Evolutionary conservation across 2,888 invertebrate species (phyloP).

Genomic region (Chymomyza fuscimana): DNA sequence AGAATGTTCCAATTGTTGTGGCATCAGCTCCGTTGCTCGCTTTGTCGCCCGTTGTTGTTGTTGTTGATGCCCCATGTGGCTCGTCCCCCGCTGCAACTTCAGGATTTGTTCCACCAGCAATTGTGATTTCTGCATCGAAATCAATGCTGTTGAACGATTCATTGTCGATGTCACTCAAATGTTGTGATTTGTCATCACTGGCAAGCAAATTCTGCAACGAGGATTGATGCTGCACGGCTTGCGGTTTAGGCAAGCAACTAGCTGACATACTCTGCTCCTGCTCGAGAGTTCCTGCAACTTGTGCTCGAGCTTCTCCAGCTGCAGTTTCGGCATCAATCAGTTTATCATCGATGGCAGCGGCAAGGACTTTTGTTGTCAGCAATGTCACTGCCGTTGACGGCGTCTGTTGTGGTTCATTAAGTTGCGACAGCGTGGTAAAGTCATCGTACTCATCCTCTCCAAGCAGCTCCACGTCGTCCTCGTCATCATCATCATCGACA

Average conservation of each 20-base stretch:
- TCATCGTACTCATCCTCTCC: constrained; percentile 74
- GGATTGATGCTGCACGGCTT: constrained; percentile 52
- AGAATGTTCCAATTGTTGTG: constrained; percentile 79
- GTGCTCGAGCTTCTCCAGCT: constrained; percentile 51
- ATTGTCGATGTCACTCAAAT: constrained; percentile 80
- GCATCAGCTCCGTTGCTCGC: constrained; percentile 44
- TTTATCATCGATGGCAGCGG: constrained; percentile 37
- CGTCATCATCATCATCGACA: constrained; percentile 41
- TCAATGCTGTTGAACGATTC: constrained; percentile 80
- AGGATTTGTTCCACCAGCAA: constrained; percentile 59
- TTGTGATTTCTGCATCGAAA: constrained; percentile 80
- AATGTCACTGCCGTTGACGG: constrained; percentile 55
- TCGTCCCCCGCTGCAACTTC: constrained; percentile 36
- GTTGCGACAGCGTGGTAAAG: constrained; percentile 78
- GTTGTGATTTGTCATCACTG: constrained; percentile 79
- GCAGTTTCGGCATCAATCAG: constrained; percentile 49
- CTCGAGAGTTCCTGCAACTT: constrained; percentile 34
- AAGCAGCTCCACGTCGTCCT: constrained; percentile 62
- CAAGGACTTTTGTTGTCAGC: constrained; percentile 56
- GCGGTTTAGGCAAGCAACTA: constrained; percentile 45
- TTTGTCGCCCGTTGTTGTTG: constrained; percentile 39
- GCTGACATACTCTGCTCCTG: constrained; percentile 18
- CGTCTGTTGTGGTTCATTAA: constrained; percentile 77
- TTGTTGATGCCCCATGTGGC: constrained; percentile 44
- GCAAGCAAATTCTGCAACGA: constrained; percentile 72